phyloP scores from a whole-genome alignment of 2,113 vertebrate genomes.

The Seriola dumerili region DNA sequence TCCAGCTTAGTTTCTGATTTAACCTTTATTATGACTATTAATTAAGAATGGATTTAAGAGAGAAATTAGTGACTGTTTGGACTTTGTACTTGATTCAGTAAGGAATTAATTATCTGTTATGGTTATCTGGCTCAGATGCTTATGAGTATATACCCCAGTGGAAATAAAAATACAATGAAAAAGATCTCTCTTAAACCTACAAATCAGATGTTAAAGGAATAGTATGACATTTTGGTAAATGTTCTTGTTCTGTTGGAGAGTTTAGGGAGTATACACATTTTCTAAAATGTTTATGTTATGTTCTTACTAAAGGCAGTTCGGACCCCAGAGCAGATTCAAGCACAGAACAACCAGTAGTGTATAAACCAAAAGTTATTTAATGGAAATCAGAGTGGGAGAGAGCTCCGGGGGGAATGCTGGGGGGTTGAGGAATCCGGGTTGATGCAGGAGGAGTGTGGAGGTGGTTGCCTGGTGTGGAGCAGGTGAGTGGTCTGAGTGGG shows the following conservation, averaged over 20 bases:
- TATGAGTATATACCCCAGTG: not conserved
- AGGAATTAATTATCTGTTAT: slow-evolving; percentile 13
- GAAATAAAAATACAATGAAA: not conserved
- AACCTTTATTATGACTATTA: slow-evolving; percentile 53
- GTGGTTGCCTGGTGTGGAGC: too few species aligned
- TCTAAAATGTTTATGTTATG: not conserved
- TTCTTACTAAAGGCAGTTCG: too few species aligned
- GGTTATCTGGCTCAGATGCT: slow-evolving; percentile 4
- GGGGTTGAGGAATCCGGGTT: too few species aligned
- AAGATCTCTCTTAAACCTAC: not conserved
- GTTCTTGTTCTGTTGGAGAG: not conserved
- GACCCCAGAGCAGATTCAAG: too few species aligned
- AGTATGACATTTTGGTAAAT: not conserved
- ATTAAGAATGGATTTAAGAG: slow-evolving; percentile 51
- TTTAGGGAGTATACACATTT: not conserved
- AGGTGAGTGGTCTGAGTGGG: too few species aligned
- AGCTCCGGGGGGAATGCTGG: too few species aligned
- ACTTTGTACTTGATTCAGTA: slow-evolving; percentile 29
- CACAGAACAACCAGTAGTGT: too few species aligned
- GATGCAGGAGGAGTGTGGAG: too few species aligned
- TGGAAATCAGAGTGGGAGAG: too few species aligned
- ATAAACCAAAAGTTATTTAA: too few species aligned
- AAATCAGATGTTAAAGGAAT: slow-evolving; percentile 5
- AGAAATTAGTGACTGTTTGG: slow-evolving; percentile 24
- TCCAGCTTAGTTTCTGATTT: slow-evolving; percentile 56